Evolutionary conservation across 2,113 vertebrate genomes (phyloP).

Genomic region (Periophthalmodon schlosseri): DNA sequence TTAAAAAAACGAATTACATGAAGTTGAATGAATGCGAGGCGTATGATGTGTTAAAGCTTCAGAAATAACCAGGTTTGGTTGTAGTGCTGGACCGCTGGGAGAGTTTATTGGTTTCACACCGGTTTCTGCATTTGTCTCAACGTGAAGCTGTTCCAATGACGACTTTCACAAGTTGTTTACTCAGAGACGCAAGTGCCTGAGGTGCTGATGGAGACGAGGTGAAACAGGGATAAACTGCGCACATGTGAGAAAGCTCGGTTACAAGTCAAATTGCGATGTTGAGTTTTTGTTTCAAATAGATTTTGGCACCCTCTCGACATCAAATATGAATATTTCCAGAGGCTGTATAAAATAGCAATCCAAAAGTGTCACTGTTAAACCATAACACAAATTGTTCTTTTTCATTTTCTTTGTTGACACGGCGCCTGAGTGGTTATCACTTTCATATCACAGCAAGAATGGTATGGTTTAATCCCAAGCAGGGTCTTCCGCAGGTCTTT

Average conservation of each 20-base stretch:
- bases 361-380: background rate
- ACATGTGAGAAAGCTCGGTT: background rate
- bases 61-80: conserved; percentile 13
- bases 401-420: background rate
- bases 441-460: background rate
- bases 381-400: background rate
- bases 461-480: no score
- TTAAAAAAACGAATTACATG: conserved; percentile 24
- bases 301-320: background rate
- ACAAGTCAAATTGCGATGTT: background rate
- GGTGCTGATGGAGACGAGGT: conserved; percentile 4
- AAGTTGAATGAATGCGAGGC: conserved; percentile 16
- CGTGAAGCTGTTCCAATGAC: background rate
- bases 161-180: conserved; percentile 9
- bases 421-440: background rate
- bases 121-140: background rate
- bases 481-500: no score
- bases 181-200: conserved; percentile 1
- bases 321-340: background rate
- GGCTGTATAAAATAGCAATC: background rate
- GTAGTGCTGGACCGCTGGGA: conserved; percentile 8
- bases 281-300: background rate
- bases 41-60: conserved; percentile 25
- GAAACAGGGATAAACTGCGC: background rate
- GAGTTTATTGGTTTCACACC: conserved; percentile 29